Base-by-base conservation (phyloP, 2,797 vertebrate genomes). In the Chiloscyllium punctatum region DNA sequence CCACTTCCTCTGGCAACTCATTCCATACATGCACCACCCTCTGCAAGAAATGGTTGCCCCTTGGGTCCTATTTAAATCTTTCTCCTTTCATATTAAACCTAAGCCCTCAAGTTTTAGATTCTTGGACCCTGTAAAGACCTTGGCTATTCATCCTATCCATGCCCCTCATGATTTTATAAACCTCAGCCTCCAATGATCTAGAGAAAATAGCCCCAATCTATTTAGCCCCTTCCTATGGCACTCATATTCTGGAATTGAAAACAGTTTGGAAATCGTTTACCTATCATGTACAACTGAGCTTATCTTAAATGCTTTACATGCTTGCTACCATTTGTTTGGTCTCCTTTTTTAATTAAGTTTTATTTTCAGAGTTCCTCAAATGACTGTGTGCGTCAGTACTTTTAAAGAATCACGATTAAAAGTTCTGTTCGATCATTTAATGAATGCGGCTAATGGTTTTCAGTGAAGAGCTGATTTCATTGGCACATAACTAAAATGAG, bases 351-450 rank as follows among this genome's bases (percentile, higher is more conserved):
- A 57, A 77, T 53, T 53, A 57, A 51, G 69, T n/a, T 21, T 77
- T 15, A 94, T 74, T 74, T 72, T 71, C 68, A 94, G 74, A 94
- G 27, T 74, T 95, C 71, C 92, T 77, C 94, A 77, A 77, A 95
- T 33, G 69, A 71, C 51, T 33, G 71, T 15, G 30, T 0, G 9
- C n/a, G n/a, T 3, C 42, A 30, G 72, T 18, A 95, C 48, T 37
- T 53, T 53, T 30, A 2, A n/a, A 57, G 27, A 95, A 95, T 72
- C 18, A 95, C 57, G 71, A 48, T 95, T 51, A 53, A 72, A 57
- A 77, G 30, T 16, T 95, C 77, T 53, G 77, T 95, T 62, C 9
- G 57, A 62, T 62, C 30, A n/a, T 27, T 2, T 77, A 66, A 69
- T 42, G 90, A 69, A 42, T 33, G 57, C 33, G n/a, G 51, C 27